Base-by-base conservation (phyloP, 2,797 vertebrate species). In the Onychomys arenicola region DNA sequence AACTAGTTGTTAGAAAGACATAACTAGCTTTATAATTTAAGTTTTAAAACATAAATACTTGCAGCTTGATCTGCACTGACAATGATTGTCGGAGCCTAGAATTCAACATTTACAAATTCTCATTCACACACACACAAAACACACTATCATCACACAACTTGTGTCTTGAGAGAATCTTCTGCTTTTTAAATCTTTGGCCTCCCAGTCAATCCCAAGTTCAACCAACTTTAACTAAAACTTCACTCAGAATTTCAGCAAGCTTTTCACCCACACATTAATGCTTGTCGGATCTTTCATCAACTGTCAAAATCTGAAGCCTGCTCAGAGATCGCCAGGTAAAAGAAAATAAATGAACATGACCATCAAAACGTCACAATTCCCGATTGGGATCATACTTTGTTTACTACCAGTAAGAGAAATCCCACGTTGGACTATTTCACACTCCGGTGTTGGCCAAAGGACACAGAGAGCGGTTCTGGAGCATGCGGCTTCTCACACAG, bases 31-130 rank as follows among this genome's bases (percentile, higher is more conserved):
- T 98, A 98, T 98, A 98, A 98, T 97, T 98, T 98, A 98, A 98
- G 25, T 90, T 98, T 98, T 97, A 98, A 98, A 97, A 98, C 98
- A 99, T 99, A 99, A 99, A 99, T 99, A 99, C 98, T 98, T 98
- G 98, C 98, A 98, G 98, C 98, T 98, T 97, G 98, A 98, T 98
- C 98, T 98, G 98, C 97, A 97, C 98, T 98, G 98, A 98, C 98
- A 98, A 97, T 98, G 98, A 99, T 99, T 99, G 98, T 99, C 98
- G 0, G 97, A 99, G 98, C 98, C 98, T 98, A 98, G 95, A 97
- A 98, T 89, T 98, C 97, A 98, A 98, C 85, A 95, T 88, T 98
- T 98, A 98, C 65, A 97, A 97, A 97, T 65, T 94, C 49, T 59
- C 97, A 98, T 67, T 85, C 96, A 95, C 59, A 57, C 97, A 98